Evolutionary conservation across 2,113 vertebrate species (phyloP).

Genomic region (Pterocles burchelli): DNA sequence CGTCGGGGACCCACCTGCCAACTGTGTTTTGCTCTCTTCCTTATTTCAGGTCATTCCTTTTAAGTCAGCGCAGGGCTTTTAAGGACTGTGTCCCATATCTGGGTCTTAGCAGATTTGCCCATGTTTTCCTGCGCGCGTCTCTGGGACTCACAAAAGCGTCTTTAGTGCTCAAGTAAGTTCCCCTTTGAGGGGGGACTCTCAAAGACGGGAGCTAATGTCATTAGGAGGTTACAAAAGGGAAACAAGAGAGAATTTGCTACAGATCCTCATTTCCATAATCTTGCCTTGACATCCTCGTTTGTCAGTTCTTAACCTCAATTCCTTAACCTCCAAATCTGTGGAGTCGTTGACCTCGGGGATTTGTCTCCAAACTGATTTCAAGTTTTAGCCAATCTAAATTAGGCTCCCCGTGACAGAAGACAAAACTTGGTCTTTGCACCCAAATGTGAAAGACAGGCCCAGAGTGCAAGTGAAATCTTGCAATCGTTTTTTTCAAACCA

Average conservation of each 20-base stretch:
- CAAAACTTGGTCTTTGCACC: constrained; percentile 63
- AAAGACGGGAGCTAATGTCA: constrained; percentile 55
- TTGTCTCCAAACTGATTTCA: constrained; percentile 61
- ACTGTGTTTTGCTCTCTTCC: background rate
- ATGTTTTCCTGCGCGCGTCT: background rate
- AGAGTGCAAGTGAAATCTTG: constrained; percentile 67
- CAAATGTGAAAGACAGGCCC: constrained; percentile 70
- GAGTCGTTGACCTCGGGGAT: constrained; percentile 31
- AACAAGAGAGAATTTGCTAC: constrained; percentile 61
- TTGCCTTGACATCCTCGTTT: constrained; percentile 54
- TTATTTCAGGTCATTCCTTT: background rate
- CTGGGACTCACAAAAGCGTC: constrained; percentile 46
- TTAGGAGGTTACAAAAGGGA: constrained; percentile 67
- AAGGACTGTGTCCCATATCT: constrained; percentile 58
- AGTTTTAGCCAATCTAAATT: constrained; percentile 62
- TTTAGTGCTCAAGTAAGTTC: constrained; percentile 26
- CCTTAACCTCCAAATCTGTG: constrained; percentile 68
- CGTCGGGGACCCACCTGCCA: background rate
- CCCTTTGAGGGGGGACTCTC: constrained; percentile 32
- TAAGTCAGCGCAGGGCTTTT: background rate
- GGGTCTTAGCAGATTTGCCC: constrained; percentile 54
- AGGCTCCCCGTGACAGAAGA: constrained; percentile 51
- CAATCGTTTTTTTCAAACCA: constrained; percentile 65
- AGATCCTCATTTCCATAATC: constrained; percentile 70
- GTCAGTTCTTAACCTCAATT: constrained; percentile 71